Conservation (phyloP, 2,888 invertebrate genomes). For the Platycheirus rosarum region DNA sequence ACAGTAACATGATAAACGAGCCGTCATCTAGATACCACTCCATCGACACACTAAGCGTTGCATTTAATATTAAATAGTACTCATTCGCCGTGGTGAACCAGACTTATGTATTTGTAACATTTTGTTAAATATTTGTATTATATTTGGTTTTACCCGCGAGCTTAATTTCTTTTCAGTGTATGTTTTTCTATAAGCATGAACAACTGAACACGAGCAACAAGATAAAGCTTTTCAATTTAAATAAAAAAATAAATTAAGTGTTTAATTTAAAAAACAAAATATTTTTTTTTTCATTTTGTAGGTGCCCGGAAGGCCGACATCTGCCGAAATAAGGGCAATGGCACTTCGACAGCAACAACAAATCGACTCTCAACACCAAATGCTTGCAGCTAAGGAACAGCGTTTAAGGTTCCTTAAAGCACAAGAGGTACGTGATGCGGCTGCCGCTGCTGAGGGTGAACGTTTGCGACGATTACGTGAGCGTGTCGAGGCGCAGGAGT, state of each 20-base stretch:
- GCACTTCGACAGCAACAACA: conserved; percentile 98
- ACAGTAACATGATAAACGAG: conserved; percentile 40
- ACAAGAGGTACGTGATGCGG: conserved; percentile 88
- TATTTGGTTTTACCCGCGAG: background rate
- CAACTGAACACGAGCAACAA: too few species aligned
- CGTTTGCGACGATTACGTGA: conserved; percentile 93
- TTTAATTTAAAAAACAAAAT: conserved; percentile 46
- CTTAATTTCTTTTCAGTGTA: conserved; percentile 2
- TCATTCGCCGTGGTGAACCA: conserved; percentile 58
- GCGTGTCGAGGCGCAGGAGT: conserved; percentile 96
- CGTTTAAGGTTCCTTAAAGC: conserved; percentile 96
- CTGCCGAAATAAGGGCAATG: conserved; percentile 98
- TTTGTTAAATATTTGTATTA: conserved; percentile 1
- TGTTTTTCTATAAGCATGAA: too few species aligned
- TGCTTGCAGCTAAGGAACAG: conserved; percentile 96
- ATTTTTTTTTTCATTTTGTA: conserved; percentile 82
- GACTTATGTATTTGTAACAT: conserved; percentile 21
- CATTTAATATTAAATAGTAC: conserved; percentile 55
- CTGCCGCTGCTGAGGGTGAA: conserved; percentile 91
- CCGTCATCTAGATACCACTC: conserved; percentile 42
- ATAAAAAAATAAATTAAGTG: conserved; percentile 26
- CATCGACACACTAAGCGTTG: conserved; percentile 22
- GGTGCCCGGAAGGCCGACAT: conserved; percentile 96
- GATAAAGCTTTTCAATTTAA: conserved; percentile 70
- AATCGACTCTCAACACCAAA: conserved; percentile 96